Conservation (phyloP, 1,140 invertebrate species). For the Tenebrio molitor region DNA sequence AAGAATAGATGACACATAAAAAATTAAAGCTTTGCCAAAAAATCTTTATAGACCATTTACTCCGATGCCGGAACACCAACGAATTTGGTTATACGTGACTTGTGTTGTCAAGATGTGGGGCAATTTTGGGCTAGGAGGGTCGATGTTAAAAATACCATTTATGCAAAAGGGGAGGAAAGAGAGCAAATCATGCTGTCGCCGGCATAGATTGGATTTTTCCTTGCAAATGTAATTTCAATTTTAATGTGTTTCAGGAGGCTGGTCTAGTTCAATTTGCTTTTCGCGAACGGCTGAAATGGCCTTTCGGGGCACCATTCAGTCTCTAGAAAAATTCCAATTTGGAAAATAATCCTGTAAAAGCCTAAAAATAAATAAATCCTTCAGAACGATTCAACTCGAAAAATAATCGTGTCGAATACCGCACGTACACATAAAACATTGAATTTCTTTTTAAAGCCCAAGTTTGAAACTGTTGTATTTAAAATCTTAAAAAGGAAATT, state of each 20-base stretch:
- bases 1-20: constrained; percentile 22
- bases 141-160: not conserved
- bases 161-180: not conserved
- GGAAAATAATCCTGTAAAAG: too few relatives aligned
- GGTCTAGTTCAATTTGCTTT: too few relatives aligned
- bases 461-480: too few relatives aligned
- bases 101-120: not conserved
- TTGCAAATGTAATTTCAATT: not conserved
- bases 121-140: not conserved
- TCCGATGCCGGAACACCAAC: constrained; percentile 16
- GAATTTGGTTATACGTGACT: constrained; percentile 45
- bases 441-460: too few relatives aligned
- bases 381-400: too few relatives aligned
- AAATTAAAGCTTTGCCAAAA: constrained; percentile 41
- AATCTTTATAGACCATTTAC: constrained; percentile 46
- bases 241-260: not conserved
- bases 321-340: too few relatives aligned
- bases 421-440: too few relatives aligned
- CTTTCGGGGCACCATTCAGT: too few relatives aligned
- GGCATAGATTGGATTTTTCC: not conserved
- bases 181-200: not conserved
- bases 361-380: too few relatives aligned
- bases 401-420: too few relatives aligned
- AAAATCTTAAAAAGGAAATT: too few relatives aligned
- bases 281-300: too few relatives aligned